Evolutionary conservation across 2,113 vertebrate genomes (phyloP), one percentile per base, ranked within the genome.

Genomic region (Anhinga rufa): DNA sequence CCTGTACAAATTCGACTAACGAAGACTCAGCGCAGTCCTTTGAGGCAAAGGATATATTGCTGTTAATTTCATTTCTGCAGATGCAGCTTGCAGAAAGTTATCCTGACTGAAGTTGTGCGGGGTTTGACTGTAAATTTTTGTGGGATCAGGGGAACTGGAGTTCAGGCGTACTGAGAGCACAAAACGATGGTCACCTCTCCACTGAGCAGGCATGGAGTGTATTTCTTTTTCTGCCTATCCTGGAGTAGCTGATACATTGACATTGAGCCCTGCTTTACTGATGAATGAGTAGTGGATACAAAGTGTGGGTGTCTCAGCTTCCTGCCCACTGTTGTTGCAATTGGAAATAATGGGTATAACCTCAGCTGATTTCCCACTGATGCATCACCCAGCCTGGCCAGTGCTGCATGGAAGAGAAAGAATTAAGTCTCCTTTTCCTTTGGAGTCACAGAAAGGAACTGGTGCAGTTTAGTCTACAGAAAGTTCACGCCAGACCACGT

Each of bases 21-120:
- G 2, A 94, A 89, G 86, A 40, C 57, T 79, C 57, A 21, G 2
- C 0, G 0, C 64, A 42, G 83, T 93, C 95, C 90, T 92, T 92
- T 82, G 88, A 95, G 95, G 88, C 74, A 72, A 65, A 77, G 77
- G n/a, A 92, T 92, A 58, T 72, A 92, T 71, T 89, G 83, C 86
- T 80, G 91, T 38, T 89, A 46, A 92, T 93, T 95, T 92, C 34
- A 86, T 93, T 92, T 89, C 86, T 93, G 66, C 80, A 93, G 92
- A 82, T 83, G 77, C 58, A 92, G 88, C 46, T 88, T 81, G 68
- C 54, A 82, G 82, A 69, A 93, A 78, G 72, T 60, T 91, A 20
- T 83, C 80, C 44, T 86, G 48, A 81, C 38, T 77, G 60, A 90
- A 83, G 72, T 76, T 54, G 3, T 48, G 14, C 60, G 82, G 86